phyloP scores from a whole-genome alignment of 1,140 invertebrate species.

The Zophobas morio region DNA sequence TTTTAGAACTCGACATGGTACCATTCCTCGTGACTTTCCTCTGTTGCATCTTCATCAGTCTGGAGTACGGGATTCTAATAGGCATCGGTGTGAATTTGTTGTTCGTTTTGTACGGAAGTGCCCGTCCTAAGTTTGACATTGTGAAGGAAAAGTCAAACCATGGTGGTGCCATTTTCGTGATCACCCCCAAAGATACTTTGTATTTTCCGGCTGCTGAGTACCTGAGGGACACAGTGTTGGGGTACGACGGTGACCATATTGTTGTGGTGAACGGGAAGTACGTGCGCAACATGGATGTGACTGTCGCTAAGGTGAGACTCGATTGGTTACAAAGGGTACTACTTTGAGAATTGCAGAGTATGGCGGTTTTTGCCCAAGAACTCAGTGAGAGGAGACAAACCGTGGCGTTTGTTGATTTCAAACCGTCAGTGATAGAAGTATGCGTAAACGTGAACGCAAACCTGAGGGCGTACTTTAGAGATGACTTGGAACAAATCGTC shows the following conservation, averaged over 20 bases:
- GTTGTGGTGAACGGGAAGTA: constrained; percentile 74
- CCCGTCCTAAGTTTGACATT: constrained; percentile 72
- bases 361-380: constrained; percentile 55
- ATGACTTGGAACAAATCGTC: constrained; percentile 24
- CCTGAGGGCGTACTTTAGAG: constrained; percentile 21
- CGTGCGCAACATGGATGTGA: constrained; percentile 74
- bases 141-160: constrained; percentile 59
- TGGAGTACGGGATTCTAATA: constrained; percentile 83
- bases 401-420: constrained; percentile 64
- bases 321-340: background rate
- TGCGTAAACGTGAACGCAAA: constrained; percentile 44
- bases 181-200: constrained; percentile 75
- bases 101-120: constrained; percentile 77
- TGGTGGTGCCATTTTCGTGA: constrained; percentile 66
- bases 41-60: constrained; percentile 73
- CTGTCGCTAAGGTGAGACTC: constrained; percentile 73
- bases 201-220: constrained; percentile 79
- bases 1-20: constrained; percentile 76
- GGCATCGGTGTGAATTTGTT: constrained; percentile 78
- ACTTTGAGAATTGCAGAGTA: constrained; percentile 13
- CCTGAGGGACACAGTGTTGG: constrained; percentile 71
- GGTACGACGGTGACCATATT: constrained; percentile 51
- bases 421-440: constrained; percentile 49
- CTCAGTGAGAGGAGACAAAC: constrained; percentile 60
- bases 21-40: constrained; percentile 76